Base-by-base conservation (phyloP, 2,797 vertebrate genomes). In the Bryconaethiops microstoma region DNA sequence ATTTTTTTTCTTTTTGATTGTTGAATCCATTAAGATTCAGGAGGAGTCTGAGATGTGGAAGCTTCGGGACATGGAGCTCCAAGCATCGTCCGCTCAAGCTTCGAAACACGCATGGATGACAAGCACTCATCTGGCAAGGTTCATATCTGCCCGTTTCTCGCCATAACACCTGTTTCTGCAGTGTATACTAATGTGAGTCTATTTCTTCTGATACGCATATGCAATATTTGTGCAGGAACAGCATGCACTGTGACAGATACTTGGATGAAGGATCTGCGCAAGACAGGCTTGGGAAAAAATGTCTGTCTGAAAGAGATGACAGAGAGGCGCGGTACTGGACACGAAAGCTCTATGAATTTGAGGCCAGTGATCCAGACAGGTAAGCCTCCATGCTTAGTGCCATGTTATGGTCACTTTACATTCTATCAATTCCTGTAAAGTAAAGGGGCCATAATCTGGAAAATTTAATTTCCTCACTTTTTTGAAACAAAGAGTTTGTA, bases 41-140 rank as follows among this genome's bases (percentile, higher is more conserved):
- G 96, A 96, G 78, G 95, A 96, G 86, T 92, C 94, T 10, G 96
- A 96, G 87, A 96, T 96, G 96, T 99, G 97, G 97, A 99, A 99
- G 91, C 94, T 96, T 89, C 94, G 98, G 83, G 94, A 92, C 88
- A 92, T 94, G 90, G 95, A 99, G 90, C 94, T 93, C 68, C 95
- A 97, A 59, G 90, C 92, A 16, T 29, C 63, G 0, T 63, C 80
- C 50, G 62, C 71, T 50, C 19, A 21, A 21, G 54, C 19, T 50
- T 86, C 91, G 35, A 82, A 88, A 21, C 63, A 74, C 64, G 91
- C 88, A 88, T 90, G 85, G 59, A 74, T 85, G n/a, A 79, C 89
- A 5, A 82, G 75, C 1, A 55, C 74, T 7, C 83, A 87, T 52
- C 79, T 77, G 76, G 59, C 64, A 70, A 92, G 91, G 92, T 94